Base-by-base conservation (phyloP, 2,888 invertebrate species). In the Melipona beecheii region DNA sequence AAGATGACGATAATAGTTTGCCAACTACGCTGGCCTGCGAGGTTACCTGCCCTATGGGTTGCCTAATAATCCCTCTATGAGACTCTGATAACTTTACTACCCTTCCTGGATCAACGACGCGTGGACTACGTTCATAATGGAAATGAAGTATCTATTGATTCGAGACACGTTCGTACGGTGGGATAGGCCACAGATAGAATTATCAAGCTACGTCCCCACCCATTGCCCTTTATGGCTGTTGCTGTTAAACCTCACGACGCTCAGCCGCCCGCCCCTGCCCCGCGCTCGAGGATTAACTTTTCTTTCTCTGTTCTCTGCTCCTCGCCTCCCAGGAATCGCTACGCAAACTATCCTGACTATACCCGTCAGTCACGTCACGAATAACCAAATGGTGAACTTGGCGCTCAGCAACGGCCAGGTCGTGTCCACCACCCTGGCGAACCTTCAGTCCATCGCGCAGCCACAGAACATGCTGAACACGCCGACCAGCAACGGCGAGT, bases 301-400 rank as follows among this genome's bases (percentile, higher is more conserved):
- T 24, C 52, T 62, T 56, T 36, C 4, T 52, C 31, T 68, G 62
- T 64, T 11, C 52, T 27, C 27, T 64, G 0, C 21, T 21, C 17
- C 13, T n/a, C 15, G 5, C 11, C 13, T 50, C 3, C 66, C 95
- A 98, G 98, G 98, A 90, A 97, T 99, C 94, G 98, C 98, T 76
- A 98, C 98, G 74, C 99, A 99, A 95, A 99, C 99, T 92, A 98
- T 99, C 93, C 96, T 99, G 91, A 98, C 99, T 89, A 99, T 99
- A 94, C 99, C 99, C 77, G 98, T 99, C 83, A 98, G 97, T 95
- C 97, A 98, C 95, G 97, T 98, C 88, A 97, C 97, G 95, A 95
- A 95, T 90, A 96, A 96, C 92, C 96, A 96, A 93, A 97, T 97
- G 96, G 97, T 97, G 50, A 97, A 98, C 94, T 95, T 98, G 91